phyloP scores from a whole-genome alignment of 2,113 vertebrate species.

The Egretta garzetta region DNA sequence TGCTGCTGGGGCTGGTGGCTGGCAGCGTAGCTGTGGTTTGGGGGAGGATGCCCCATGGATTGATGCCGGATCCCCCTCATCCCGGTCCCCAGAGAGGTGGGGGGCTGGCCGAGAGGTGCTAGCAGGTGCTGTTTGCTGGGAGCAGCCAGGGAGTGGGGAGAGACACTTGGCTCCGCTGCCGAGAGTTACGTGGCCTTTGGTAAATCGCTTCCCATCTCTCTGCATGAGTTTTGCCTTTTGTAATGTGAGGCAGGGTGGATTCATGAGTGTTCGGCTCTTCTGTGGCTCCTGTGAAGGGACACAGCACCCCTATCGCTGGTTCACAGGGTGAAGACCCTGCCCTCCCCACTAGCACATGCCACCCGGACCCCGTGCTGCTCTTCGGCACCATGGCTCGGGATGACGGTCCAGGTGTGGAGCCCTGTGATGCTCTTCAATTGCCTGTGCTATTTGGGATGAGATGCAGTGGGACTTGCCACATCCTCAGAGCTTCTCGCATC shows the following conservation, averaged over 20 bases:
- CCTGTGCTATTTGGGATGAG: not conserved
- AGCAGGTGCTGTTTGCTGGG: not conserved
- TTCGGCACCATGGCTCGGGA: not conserved
- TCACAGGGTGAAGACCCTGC: not conserved
- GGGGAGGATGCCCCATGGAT: not conserved
- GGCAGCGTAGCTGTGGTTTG: not conserved
- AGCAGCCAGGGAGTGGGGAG: not conserved
- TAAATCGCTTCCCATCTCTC: not conserved
- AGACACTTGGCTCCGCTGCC: not conserved
- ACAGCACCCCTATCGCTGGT: fast-evolving
- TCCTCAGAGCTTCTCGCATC: not conserved
- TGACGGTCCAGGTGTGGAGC: fast-evolving
- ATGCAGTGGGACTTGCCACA: not conserved
- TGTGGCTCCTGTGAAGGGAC: fast-evolving
- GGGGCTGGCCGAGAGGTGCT: not conserved
- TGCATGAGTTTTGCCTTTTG: not conserved
- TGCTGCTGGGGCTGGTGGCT: not conserved
- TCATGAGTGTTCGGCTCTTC: fast-evolving
- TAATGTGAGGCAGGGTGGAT: not conserved
- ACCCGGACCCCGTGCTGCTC: fast-evolving
- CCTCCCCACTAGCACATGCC: not conserved
- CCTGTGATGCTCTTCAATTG: not conserved
- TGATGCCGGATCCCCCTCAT: not conserved
- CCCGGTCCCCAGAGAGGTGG: not conserved
- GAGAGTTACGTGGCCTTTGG: not conserved